Evolutionary conservation across 2,888 invertebrate species (phyloP).

Genomic region (Hartigia nigra): DNA sequence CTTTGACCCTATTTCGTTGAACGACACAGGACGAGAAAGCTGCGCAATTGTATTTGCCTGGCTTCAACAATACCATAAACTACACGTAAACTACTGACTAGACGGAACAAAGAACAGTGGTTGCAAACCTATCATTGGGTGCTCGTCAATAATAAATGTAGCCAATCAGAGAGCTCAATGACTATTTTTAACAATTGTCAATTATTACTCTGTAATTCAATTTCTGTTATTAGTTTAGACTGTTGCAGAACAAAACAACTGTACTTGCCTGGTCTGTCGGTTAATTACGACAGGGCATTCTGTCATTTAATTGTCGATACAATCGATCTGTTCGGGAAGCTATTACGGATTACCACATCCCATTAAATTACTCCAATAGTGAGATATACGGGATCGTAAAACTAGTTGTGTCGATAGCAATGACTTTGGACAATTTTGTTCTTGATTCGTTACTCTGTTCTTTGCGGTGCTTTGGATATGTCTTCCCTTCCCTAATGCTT

Average conservation of each 20-base stretch:
- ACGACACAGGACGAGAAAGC: neutral
- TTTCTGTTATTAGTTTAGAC: neutral
- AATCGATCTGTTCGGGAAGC: conserved; percentile 17
- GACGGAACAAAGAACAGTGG: neutral
- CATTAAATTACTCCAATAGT: conserved; percentile 39
- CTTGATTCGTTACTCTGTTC: neutral
- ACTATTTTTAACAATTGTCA: neutral
- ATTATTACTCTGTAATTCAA: neutral
- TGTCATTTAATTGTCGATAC: conserved; percentile 25
- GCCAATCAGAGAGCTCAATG: neutral
- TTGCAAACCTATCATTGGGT: neutral
- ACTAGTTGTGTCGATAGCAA: conserved; percentile 28
- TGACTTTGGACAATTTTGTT: conserved; percentile 22
- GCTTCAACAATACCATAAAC: neutral
- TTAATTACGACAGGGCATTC: conserved; percentile 22
- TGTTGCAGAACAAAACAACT: neutral
- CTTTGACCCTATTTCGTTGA: neutral
- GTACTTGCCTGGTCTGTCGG: neutral
- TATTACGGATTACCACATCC: conserved; percentile 33
- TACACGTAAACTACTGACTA: neutral
- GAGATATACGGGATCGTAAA: conserved; percentile 37
- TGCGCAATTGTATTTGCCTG: neutral
- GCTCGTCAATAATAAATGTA: neutral
- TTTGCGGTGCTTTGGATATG: neutral
- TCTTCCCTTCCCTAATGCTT: neutral